Percentiles rank a stretch among this genome's conserved stretches.
These are phyloP conservation scores for Gymnodraco acuticeps DNA, from an alignment of 2,797 vertebrate species.

Conservation along the genomic window DNA sequence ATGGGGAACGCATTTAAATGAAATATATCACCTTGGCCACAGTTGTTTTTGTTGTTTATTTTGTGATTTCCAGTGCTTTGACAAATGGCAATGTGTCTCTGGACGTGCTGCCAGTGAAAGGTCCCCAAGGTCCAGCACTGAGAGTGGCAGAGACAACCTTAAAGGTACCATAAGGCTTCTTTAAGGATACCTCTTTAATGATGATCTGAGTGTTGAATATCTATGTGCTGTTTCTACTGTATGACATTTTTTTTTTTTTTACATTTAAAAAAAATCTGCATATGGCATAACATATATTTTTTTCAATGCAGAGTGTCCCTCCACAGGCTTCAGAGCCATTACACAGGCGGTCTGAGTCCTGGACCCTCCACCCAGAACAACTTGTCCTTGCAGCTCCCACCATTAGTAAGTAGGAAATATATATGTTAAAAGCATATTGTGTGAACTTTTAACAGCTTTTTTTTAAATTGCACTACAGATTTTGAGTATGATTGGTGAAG, in stretches of 20 bases:
- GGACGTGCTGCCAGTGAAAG: conserved; percentile 96
- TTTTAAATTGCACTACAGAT: neutral
- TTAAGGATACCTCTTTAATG: neutral
- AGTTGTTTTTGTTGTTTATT: conserved; percentile 20
- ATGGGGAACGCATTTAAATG: neutral
- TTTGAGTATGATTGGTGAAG: neutral
- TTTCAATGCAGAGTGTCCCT: neutral
- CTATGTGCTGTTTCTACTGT: neutral
- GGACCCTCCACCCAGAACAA: conserved; percentile 89
- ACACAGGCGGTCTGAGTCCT: conserved; percentile 76
- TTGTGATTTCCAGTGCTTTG: conserved; percentile 73
- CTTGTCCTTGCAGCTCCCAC: conserved; percentile 88
- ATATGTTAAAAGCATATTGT: neutral
- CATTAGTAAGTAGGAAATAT: conserved; percentile 85
- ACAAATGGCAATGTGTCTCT: conserved; percentile 85
- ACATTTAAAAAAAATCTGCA: neutral
- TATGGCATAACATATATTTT: neutral
- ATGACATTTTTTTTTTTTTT: neutral
- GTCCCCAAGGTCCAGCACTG: conserved; percentile 88
- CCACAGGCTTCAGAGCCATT: conserved; percentile 57
- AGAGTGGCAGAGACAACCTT: conserved; percentile 67
- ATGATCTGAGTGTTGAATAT: neutral
- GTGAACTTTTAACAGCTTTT: neutral
- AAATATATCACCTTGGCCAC: neutral
- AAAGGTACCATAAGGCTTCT: conserved; percentile 56